phyloP scores from a whole-genome alignment of 2,797 vertebrate genomes.

The Enteromius afrohamiltoni region DNA sequence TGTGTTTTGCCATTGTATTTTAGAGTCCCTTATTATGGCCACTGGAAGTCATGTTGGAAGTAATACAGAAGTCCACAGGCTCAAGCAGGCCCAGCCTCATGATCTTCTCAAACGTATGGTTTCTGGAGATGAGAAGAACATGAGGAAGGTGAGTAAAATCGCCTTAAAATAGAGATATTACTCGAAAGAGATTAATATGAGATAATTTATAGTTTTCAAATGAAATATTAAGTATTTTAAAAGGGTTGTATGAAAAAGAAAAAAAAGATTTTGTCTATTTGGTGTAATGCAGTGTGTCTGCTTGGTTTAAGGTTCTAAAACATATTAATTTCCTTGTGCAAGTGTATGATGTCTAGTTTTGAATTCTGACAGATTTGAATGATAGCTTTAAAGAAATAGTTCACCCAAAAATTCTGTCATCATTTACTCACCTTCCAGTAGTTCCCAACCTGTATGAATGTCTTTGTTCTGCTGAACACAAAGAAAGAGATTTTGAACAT shows the following conservation, averaged over 20 bases:
- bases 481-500: no score
- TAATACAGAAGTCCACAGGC: constrained; percentile 61
- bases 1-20: constrained; percentile 51
- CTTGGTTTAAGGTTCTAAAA: not conserved
- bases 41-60: constrained; percentile 70
- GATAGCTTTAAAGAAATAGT: constrained; percentile 53
- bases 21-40: constrained; percentile 72
- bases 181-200: not conserved
- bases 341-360: not conserved
- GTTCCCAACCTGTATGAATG: no score
- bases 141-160: constrained; percentile 78
- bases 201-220: not conserved
- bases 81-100: constrained; percentile 66
- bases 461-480: no score
- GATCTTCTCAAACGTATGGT: constrained; percentile 68
- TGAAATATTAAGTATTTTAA: no score
- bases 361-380: constrained; percentile 36
- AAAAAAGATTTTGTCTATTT: no score
- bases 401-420: no score
- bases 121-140: constrained; percentile 75
- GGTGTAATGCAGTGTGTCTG: not conserved
- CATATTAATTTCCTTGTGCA: not conserved
- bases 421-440: no score
- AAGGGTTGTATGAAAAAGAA: no score
- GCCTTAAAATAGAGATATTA: not conserved